Percentiles rank a stretch among this genome's conserved stretches.
phyloP scores from a whole-genome alignment of 2,888 invertebrate genomes.

The Brachynemurus nebulosus region DNA sequence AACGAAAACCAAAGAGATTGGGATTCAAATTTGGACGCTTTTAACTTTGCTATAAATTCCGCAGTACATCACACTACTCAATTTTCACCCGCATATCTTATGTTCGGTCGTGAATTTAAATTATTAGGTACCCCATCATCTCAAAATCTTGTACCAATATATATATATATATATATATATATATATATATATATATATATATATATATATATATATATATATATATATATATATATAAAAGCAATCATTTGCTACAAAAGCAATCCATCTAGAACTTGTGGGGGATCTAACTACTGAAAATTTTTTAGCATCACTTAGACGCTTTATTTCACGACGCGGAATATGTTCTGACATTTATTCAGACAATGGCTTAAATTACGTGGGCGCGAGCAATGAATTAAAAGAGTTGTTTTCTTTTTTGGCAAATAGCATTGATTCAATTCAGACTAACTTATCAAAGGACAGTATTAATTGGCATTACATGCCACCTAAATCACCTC shows the following conservation, averaged over 20 bases:
- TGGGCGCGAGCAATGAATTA: not conserved
- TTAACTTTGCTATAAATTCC: too few species aligned
- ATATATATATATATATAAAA: too few species aligned
- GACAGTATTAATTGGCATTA: not conserved
- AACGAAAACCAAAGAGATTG: too few species aligned
- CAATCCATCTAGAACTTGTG: not conserved
- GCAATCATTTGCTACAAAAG: not conserved
- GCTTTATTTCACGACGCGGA: not conserved
- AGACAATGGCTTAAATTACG: not conserved
- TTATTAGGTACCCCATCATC: too few species aligned
- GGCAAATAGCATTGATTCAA: not conserved
- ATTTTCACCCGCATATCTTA: too few species aligned
- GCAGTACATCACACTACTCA: too few species aligned
- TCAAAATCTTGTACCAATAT: too few species aligned
- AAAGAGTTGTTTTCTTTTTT: not conserved
- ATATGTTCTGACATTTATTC: not conserved
- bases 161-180: too few species aligned
- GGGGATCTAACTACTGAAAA: not conserved
- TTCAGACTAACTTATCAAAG: not conserved
- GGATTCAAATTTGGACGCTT: too few species aligned
- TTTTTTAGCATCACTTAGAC: not conserved
- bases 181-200: too few species aligned
- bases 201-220: too few species aligned
- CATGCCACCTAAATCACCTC: not conserved
- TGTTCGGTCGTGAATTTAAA: too few species aligned